These are phyloP conservation scores for Sthenelais limicola DNA, from an alignment of 2,888 invertebrate genomes.

Conservation along the genomic window DNA sequence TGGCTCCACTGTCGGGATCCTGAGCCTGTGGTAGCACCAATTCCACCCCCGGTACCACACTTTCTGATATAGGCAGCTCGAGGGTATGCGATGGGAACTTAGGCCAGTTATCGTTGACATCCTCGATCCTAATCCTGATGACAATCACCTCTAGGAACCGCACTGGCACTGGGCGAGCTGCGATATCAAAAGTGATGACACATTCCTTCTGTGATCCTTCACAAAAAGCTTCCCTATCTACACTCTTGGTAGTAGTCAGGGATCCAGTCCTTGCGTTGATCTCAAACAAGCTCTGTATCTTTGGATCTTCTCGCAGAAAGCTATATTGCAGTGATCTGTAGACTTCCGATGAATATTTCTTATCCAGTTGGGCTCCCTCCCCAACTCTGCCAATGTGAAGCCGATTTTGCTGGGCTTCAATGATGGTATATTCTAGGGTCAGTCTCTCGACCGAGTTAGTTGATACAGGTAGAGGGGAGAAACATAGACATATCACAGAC, in stretches of 20 bases:
- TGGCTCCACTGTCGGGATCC: slow-evolving; percentile 36
- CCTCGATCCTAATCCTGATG: slow-evolving; percentile 14
- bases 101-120: slow-evolving; percentile 38
- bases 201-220: slow-evolving; percentile 41
- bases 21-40: slow-evolving; percentile 35
- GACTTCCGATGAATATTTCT: slow-evolving; percentile 15
- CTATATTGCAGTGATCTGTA: slow-evolving; percentile 20
- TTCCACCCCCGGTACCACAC: slow-evolving; percentile 7
- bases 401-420: background rate
- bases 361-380: slow-evolving; percentile 19
- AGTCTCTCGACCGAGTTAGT: background rate
- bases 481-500: too few species aligned
- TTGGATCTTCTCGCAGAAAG: slow-evolving; percentile 24
- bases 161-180: slow-evolving; percentile 22
- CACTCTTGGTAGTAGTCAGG: slow-evolving; percentile 44
- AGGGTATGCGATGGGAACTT: slow-evolving; percentile 13
- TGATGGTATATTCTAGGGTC: slow-evolving; percentile 25
- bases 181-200: slow-evolving; percentile 23
- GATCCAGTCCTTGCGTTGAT: slow-evolving; percentile 49
- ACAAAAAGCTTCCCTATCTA: slow-evolving; percentile 53
- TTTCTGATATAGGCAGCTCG: slow-evolving; percentile 31
- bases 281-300: slow-evolving; percentile 35
- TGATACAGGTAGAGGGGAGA: too few species aligned
- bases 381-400: slow-evolving; percentile 20
- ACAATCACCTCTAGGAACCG: slow-evolving; percentile 23